Percentiles rank a stretch among this genome's conserved stretches.
Conservation (phyloP, 2,113 vertebrate genomes). For the Stegastes partitus region DNA sequence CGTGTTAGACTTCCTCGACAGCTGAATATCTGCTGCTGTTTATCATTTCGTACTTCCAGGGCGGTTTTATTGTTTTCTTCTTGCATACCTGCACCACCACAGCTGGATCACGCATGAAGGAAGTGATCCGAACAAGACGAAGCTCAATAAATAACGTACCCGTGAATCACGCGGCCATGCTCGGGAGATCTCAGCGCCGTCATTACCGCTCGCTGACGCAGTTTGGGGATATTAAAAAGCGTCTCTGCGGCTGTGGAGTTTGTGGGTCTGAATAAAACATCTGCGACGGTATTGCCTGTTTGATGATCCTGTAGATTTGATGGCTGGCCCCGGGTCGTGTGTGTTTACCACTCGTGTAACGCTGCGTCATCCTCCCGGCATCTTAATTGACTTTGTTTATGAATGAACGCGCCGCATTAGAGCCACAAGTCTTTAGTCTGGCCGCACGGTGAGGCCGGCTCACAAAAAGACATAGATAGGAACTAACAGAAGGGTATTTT, state of each 20-base stretch:
- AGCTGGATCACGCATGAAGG: too few relatives aligned
- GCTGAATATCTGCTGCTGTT: conserved; percentile 19
- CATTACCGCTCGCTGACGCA: neutral
- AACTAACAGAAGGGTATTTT: too few relatives aligned
- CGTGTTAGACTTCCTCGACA: conserved; percentile 4
- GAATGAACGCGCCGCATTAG: neutral
- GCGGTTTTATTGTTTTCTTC: too few relatives aligned
- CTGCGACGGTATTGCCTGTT: conserved; percentile 1
- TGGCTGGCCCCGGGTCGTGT: neutral
- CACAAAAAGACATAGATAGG: too few relatives aligned
- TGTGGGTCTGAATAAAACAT: conserved; percentile 5
- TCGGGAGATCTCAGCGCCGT: neutral
- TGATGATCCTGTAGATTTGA: conserved; percentile 23
- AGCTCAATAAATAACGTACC: too few relatives aligned
- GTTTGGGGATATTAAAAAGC: neutral
- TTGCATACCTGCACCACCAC: too few relatives aligned
- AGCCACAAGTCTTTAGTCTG: neutral
- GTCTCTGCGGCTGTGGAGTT: neutral
- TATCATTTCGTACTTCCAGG: neutral
- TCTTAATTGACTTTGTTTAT: conserved; percentile 1
- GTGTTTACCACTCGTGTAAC: neutral
- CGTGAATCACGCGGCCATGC: neutral
- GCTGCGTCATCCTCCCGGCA: neutral
- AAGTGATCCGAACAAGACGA: too few relatives aligned
- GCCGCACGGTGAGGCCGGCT: neutral